These are phyloP conservation scores for Barypeithes pellucidus DNA, from an alignment of 2,888 invertebrate species.

Conservation along the genomic window DNA sequence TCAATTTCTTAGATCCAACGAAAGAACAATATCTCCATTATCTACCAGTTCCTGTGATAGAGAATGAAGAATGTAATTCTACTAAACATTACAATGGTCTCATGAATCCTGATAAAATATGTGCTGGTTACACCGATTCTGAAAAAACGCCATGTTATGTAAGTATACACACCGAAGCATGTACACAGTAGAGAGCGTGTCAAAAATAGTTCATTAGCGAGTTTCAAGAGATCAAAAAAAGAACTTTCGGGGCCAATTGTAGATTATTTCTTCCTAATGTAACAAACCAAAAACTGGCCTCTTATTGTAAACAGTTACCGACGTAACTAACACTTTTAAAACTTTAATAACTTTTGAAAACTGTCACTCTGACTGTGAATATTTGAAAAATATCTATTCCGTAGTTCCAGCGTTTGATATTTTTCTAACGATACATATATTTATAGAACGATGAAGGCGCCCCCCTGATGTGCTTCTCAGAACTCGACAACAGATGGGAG, in stretches of 20 bases:
- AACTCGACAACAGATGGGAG: conserved; percentile 72
- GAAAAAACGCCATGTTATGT: conserved; percentile 76
- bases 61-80: conserved; percentile 75
- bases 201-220: no score
- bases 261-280: no score
- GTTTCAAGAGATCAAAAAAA: no score
- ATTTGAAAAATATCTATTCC: no score
- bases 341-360: no score
- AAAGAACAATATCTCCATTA: conserved; percentile 73
- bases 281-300: no score
- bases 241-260: no score
- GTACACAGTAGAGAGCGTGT: no score
- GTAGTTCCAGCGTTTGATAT: background rate
- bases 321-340: no score
- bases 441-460: conserved; percentile 79
- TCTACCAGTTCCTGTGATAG: conserved; percentile 73
- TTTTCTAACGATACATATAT: conserved; percentile 2
- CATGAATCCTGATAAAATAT: conserved; percentile 74
- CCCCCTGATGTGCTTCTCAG: conserved; percentile 76
- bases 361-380: no score
- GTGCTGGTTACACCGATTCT: conserved; percentile 74
- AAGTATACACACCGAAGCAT: conserved; percentile 68
- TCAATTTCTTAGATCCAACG: conserved; percentile 66
- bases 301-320: no score
- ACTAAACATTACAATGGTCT: conserved; percentile 76